Percentiles rank a stretch among this genome's conserved stretches.
Evolutionary conservation across 2,888 invertebrate genomes (phyloP).

Genomic region (Stenichneumon culpator): DNA sequence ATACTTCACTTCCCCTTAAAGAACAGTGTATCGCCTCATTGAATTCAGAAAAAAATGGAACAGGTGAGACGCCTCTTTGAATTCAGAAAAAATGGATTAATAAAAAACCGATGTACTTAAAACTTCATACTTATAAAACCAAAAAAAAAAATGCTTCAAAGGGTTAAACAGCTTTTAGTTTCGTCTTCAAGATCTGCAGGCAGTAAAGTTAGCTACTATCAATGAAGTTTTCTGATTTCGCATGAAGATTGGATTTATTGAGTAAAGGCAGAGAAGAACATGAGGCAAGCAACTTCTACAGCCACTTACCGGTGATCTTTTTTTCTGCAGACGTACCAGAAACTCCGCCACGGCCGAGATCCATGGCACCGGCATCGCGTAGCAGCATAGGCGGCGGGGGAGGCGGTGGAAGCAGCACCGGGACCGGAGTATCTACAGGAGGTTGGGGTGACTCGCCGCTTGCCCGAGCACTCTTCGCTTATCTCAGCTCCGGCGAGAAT

Average conservation of each 20-base stretch:
- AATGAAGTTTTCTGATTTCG: conserved; percentile 36
- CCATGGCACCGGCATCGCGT: conserved; percentile 86
- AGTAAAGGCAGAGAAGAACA: conserved; percentile 2
- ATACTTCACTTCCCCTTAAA: too few relatives aligned
- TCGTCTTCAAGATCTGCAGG: not conserved
- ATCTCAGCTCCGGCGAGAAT: conserved; percentile 95
- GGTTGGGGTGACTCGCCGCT: conserved; percentile 90
- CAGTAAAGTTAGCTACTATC: not conserved
- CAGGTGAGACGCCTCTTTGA: too few relatives aligned
- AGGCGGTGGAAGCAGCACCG: conserved; percentile 70
- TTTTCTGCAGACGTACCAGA: conserved; percentile 81
- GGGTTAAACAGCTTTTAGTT: too few relatives aligned
- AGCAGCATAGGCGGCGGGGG: conserved; percentile 81
- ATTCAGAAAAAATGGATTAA: too few relatives aligned
- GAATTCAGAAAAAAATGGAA: too few relatives aligned
- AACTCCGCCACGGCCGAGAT: conserved; percentile 88
- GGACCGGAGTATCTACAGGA: conserved; percentile 75
- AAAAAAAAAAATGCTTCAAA: too few relatives aligned
- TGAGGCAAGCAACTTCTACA: not conserved
- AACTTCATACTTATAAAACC: too few relatives aligned
- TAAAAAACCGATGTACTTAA: too few relatives aligned
- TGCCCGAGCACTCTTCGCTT: conserved; percentile 95
- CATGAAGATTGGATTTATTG: conserved; percentile 41
- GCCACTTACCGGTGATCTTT: conserved; percentile 50
- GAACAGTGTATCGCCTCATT: too few relatives aligned